These are phyloP conservation scores for Hyalella azteca DNA, from an alignment of 2,888 invertebrate species.

Conservation along the genomic window DNA sequence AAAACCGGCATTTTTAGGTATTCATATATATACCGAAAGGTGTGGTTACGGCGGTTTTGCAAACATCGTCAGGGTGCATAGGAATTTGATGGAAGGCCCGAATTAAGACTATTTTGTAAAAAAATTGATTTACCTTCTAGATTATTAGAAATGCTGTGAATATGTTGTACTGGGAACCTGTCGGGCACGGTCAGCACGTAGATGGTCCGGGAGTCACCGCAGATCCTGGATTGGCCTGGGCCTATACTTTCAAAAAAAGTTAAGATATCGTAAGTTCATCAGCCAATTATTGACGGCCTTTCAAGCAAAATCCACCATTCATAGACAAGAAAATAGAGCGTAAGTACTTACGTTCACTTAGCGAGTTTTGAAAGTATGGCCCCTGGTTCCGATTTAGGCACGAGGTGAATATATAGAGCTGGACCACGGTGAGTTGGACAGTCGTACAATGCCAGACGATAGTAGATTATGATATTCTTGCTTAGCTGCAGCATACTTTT, in stretches of 20 bases:
- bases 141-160: conserved; percentile 61
- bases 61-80: conserved; percentile 61
- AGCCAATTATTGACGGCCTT: no score
- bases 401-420: conserved; percentile 63
- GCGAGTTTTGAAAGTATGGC: no score
- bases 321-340: no score
- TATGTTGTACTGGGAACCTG: conserved; percentile 63
- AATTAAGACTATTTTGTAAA: conserved; percentile 59
- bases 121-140: conserved; percentile 53
- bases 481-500: no score
- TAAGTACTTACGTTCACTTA: no score
- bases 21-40: conserved; percentile 63
- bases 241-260: no score
- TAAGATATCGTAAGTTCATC: no score
- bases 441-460: conserved; percentile 63
- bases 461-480: conserved; percentile 61
- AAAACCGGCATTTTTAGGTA: conserved; percentile 62
- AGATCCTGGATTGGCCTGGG: conserved; percentile 16
- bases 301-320: no score
- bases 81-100: conserved; percentile 63
- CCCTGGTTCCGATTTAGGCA: conserved; percentile 60
- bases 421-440: conserved; percentile 63
- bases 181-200: conserved; percentile 62
- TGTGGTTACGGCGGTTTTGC: conserved; percentile 63
- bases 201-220: conserved; percentile 60